These are phyloP conservation scores for Egretta garzetta DNA, from an alignment of 2,113 vertebrate genomes.

Conservation along the genomic window DNA sequence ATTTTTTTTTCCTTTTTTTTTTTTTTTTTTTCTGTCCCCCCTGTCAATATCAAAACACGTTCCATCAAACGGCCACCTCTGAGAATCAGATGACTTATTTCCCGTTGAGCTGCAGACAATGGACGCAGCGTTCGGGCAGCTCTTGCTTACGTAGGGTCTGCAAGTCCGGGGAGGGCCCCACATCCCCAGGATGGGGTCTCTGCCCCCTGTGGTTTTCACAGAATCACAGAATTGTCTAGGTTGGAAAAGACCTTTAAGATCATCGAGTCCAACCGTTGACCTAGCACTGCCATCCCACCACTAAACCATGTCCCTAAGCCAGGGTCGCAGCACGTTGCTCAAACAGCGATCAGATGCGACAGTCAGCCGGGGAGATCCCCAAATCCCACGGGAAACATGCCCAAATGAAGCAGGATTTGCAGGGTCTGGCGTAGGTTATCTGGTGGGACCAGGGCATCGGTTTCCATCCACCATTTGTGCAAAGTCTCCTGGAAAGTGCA, in stretches of 20 bases:
- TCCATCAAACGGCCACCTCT: neutral
- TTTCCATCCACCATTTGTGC: neutral
- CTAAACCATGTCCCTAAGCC: too few species aligned
- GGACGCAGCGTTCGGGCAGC: neutral
- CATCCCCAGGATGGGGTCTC: neutral
- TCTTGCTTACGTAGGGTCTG: neutral
- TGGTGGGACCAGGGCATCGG: neutral
- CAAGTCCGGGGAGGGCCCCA: accelerated
- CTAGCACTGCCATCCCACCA: too few species aligned
- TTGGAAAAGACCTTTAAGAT: too few species aligned
- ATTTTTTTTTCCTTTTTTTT: accelerated
- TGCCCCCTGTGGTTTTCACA: neutral
- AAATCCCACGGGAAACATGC: neutral
- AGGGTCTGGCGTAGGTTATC: neutral
- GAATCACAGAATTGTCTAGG: too few species aligned
- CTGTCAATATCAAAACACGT: neutral
- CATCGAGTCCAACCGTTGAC: too few species aligned
- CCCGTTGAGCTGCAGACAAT: neutral
- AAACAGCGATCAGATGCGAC: neutral
- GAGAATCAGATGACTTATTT: neutral
- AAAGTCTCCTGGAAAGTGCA: neutral
- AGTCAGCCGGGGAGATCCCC: neutral
- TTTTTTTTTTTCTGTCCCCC: neutral
- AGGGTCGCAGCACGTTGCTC: neutral
- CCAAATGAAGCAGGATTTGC: neutral